phyloP scores from a whole-genome alignment of 2,113 vertebrate species.

The Gila orcuttii region DNA sequence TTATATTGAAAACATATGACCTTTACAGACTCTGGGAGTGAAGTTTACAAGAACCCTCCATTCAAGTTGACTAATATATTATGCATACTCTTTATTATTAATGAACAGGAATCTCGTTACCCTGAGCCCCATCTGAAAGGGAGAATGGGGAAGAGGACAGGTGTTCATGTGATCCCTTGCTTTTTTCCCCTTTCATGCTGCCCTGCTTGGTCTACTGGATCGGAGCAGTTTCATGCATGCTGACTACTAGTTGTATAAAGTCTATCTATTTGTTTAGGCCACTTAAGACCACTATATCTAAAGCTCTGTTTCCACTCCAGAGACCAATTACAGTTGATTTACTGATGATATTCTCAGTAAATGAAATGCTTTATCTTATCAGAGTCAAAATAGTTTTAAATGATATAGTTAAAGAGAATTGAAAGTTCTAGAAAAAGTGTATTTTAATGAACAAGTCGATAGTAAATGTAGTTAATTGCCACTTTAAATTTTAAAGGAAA shows the following conservation, averaged over 20 bases:
- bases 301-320: slow-evolving; percentile 31
- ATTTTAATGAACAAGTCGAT: background rate
- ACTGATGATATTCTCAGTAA: background rate
- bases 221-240: background rate
- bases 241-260: background rate
- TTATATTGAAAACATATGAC: slow-evolving; percentile 37
- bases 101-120: slow-evolving; percentile 77
- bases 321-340: background rate
- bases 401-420: background rate
- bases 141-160: slow-evolving; percentile 56
- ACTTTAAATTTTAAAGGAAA: background rate
- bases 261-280: slow-evolving; percentile 22
- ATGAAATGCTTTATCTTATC: background rate
- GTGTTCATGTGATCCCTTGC: slow-evolving; percentile 49
- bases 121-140: slow-evolving; percentile 63
- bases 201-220: slow-evolving; percentile 14
- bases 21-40: slow-evolving; percentile 48
- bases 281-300: slow-evolving; percentile 48
- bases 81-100: slow-evolving; percentile 79
- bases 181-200: slow-evolving; percentile 24
- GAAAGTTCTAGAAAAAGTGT: background rate
- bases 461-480: background rate
- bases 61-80: slow-evolving; percentile 70
- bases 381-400: background rate
- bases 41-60: slow-evolving; percentile 51